A percentile compares a stretch with the other conserved stretches of the same genome.
Conservation (phyloP, 2,113 vertebrate species). For the Pica pica region DNA sequence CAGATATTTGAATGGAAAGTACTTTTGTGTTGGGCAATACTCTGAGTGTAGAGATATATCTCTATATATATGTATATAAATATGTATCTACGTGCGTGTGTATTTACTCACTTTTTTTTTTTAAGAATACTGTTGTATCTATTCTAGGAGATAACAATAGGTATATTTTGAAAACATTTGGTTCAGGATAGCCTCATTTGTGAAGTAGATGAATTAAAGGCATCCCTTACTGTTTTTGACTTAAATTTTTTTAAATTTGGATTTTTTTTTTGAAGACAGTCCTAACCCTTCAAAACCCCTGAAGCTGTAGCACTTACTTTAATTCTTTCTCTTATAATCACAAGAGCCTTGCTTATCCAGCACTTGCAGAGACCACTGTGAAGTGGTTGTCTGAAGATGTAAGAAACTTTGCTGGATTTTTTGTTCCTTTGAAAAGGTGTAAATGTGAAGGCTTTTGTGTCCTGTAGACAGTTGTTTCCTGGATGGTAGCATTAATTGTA, state of each 20-base stretch:
- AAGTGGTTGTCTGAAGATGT: not conserved
- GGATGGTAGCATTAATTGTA: not conserved
- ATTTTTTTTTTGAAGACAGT: not conserved
- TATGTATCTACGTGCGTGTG: fast-evolving
- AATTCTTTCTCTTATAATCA: not conserved
- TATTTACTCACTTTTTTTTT: not conserved
- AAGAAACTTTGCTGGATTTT: not conserved
- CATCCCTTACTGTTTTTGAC: not conserved
- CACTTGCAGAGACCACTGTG: not conserved
- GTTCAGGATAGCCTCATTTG: not conserved
- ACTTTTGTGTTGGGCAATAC: not conserved
- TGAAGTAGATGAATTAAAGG: not conserved
- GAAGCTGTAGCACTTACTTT: not conserved
- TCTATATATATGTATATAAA: not conserved
- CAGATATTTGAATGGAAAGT: not conserved
- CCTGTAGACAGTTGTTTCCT: not conserved
- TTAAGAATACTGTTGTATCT: not conserved
- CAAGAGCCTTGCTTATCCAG: not conserved
- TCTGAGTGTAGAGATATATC: not conserved
- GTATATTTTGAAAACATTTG: not conserved
- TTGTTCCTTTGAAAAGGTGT: not conserved
- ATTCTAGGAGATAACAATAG: not conserved
- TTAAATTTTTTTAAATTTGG: not conserved
- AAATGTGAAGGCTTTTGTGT: not conserved
- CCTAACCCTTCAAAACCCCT: not conserved